Percentiles rank a stretch among this genome's conserved stretches.
These are phyloP conservation scores for Falcunculus frontatus DNA, from an alignment of 2,113 vertebrate species.

Conservation along the genomic window DNA sequence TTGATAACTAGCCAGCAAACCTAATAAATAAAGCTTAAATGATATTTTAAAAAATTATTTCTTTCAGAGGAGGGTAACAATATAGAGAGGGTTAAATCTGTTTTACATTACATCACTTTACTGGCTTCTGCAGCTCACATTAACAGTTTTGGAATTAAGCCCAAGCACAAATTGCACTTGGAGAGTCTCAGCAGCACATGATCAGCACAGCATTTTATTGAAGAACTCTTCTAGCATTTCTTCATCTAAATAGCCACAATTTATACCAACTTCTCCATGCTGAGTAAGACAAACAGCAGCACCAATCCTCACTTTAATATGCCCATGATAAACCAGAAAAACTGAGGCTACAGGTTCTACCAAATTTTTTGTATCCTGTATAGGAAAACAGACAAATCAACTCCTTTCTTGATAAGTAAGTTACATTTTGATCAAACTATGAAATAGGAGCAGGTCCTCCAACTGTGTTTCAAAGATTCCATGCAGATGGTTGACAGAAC, in stretches of 20 bases:
- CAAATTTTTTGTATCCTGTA: not conserved
- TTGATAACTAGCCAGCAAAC: not conserved
- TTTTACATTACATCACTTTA: constrained; percentile 43
- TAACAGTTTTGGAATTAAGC: constrained; percentile 50
- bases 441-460: not conserved
- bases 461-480: not conserved
- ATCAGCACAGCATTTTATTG: not conserved
- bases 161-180: constrained; percentile 54
- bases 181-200: constrained; percentile 41
- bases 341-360: not conserved
- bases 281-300: not conserved
- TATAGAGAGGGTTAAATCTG: constrained; percentile 27
- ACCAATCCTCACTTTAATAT: not conserved
- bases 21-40: not conserved
- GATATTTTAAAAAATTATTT: rapidly evolving
- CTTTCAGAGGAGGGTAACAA: not conserved
- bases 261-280: not conserved
- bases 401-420: not conserved
- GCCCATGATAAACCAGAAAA: not conserved
- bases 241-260: not conserved
- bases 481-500: not conserved
- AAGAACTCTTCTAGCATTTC: constrained; percentile 38
- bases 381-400: not conserved
- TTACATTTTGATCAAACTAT: not conserved
- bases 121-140: constrained; percentile 44